Conservation (phyloP, 64 coral and sea anemone species). For the Pocillopora verrucosa region DNA sequence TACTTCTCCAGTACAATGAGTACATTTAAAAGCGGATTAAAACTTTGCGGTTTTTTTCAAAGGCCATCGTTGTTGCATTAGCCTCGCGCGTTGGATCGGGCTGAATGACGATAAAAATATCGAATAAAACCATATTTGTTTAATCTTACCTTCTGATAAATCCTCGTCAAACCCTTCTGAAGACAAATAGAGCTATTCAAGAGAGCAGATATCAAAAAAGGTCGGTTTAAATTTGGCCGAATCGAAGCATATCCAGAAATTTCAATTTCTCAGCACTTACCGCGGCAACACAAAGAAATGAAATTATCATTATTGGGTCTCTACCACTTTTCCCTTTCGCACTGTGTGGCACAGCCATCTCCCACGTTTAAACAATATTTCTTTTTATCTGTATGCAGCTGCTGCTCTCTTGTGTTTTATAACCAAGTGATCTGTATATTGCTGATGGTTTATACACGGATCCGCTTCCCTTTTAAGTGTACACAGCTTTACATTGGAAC, state of each 20-base stretch:
- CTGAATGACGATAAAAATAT: not conserved
- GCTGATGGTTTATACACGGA: not conserved
- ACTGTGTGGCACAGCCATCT: not conserved
- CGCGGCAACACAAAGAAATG: not conserved
- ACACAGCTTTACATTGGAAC: slow-evolving; percentile 4
- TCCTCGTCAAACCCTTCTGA: not conserved
- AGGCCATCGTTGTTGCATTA: too few species aligned
- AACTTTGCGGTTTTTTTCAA: too few species aligned
- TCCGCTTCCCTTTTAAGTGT: not conserved
- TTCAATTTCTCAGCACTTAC: not conserved
- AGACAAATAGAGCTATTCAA: slow-evolving; percentile 3
- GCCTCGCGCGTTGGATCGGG: too few species aligned
- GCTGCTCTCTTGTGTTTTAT: not conserved
- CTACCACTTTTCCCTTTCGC: not conserved
- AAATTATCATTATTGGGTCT: not conserved
- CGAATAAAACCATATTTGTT: not conserved
- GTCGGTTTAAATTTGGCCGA: not conserved
- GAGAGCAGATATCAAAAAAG: not conserved
- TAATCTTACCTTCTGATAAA: not conserved
- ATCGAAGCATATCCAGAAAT: not conserved
- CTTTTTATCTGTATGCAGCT: not conserved
- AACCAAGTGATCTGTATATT: not conserved
- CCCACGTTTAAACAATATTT: not conserved
- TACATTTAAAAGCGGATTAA: too few species aligned
- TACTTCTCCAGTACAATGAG: too few species aligned